Evolutionary conservation across 2,113 vertebrate genomes (phyloP), one percentile per base, ranked within the genome.

Genomic region (Calyptommatus sinebrachiatus): DNA sequence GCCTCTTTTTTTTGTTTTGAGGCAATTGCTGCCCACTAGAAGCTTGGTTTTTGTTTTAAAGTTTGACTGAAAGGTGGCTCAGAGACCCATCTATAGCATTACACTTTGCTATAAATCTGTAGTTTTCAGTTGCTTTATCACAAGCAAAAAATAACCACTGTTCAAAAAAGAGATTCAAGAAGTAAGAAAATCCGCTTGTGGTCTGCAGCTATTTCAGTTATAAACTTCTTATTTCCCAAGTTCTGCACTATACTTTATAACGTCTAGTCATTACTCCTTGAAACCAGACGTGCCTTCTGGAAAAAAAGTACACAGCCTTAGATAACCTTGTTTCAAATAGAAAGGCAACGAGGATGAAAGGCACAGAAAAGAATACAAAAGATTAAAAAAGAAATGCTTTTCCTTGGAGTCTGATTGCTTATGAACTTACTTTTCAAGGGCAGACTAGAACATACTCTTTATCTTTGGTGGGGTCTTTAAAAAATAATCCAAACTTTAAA

Each of bases 151-250:
- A 9, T 21, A 22, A 28, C 57, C 46, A 71, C 73, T 24, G 68
- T 31, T 71, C 70, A 70, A 70, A 83, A 57, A 63, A 53, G 31
- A 80, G 63, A 62, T 69, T 86, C 0, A 50, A 80, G 71, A 45
- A 29, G 48, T 29, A 71, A 60, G 76, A 8, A 10, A 66, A 4
- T 20, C 22, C 67, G n/a, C 62, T 77, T 85, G 84, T 73, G 60
- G 48, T 50, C 14, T 12, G 24, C n/a, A 66, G 83, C 80, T 69
- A 67, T 31, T 50, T 62, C 50, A 83, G 60, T 45, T 87, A 29
- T 82, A 14, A 16, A 77, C 21, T n/a, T 85, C 41, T 78, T 82
- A 21, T 82, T 88, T n/a, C 72, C 76, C 31, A 60, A 63, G 60
- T 84, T 88, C 84, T 31, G 26, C 16, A 41, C 50, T 16, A 20